Evolutionary conservation across 2,888 invertebrate genomes (phyloP), one percentile per base, ranked within the genome.

Genomic region (Empis stercorea): DNA sequence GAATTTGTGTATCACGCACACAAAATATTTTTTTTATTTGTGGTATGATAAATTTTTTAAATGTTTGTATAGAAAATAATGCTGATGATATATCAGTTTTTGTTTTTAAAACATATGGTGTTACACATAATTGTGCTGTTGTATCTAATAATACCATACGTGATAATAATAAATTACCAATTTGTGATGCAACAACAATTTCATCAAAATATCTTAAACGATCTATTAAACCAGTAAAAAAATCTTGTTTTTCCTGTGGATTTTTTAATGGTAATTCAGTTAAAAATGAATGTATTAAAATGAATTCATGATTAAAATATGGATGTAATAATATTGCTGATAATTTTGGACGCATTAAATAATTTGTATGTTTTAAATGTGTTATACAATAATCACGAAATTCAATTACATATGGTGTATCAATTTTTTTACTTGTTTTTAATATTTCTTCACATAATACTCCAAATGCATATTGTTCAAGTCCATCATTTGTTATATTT

Each of bases 261-360:
- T 73, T 74, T 65, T 92, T 91, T 34, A 92, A 62, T 1, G 92
- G 86, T 45, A 93, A 70, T 62, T 87, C 86, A 56, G 80, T 80
- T 1, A 93, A 71, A 68, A 91, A 92, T 52, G 84, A 81, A 63
- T 88, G 81, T 55, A 92, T 84, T 17, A 76, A 72, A 51, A 92
- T 81, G 63, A 92, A 91, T 59, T 88, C 86, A 61, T 89, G 87
- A 57, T 83, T 86, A 61, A 86, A 91, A 66, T 87, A 86, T 41
- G 78, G 77, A 67, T 89, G 86, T 45, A 76, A 68, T 3, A 86
- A 68, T 30, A 86, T 70, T 17, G 76, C 73, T 9, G 76, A 74
- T 30, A 91, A 71, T 51, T 75, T 76, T 4, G 87, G 85, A 47
- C 89, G 75, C 55, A 76, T 68, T 34, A 71, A 65, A 10, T 81